phyloP scores from a whole-genome alignment of 1,140 invertebrate genomes.

The Asbolus verrucosus region DNA sequence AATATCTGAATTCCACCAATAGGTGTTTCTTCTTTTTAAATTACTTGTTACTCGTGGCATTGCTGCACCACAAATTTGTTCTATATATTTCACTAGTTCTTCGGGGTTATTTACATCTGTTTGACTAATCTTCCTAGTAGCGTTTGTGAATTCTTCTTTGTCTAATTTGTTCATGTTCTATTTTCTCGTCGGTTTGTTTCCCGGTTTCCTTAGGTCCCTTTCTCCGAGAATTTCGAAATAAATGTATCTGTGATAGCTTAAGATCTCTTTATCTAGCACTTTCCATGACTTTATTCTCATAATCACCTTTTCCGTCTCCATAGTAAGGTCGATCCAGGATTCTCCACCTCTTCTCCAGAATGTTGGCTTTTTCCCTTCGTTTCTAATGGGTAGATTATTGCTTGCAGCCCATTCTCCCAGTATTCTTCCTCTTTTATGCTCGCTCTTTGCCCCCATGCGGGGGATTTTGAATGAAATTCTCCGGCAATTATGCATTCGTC shows the following conservation, averaged over 20 bases:
- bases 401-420: neutral
- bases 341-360: neutral
- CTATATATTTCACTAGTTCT: neutral
- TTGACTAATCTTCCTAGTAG: neutral
- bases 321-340: neutral
- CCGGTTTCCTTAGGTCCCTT: no score
- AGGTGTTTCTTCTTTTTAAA: neutral
- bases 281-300: neutral
- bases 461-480: neutral
- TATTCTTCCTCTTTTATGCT: neutral
- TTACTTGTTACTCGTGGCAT: neutral
- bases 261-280: neutral
- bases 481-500: neutral
- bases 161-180: constrained; percentile 10
- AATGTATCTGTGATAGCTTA: constrained; percentile 4
- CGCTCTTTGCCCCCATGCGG: neutral
- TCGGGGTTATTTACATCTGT: neutral
- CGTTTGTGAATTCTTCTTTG: neutral
- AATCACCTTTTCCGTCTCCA: neutral
- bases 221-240: neutral
- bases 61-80: neutral
- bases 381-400: neutral
- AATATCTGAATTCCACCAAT: neutral
- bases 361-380: neutral
- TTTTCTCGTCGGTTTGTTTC: neutral